Evolutionary conservation across 1,140 invertebrate species (phyloP), one percentile per base, ranked within the genome.

Genomic region (Drosophila setifemur): DNA sequence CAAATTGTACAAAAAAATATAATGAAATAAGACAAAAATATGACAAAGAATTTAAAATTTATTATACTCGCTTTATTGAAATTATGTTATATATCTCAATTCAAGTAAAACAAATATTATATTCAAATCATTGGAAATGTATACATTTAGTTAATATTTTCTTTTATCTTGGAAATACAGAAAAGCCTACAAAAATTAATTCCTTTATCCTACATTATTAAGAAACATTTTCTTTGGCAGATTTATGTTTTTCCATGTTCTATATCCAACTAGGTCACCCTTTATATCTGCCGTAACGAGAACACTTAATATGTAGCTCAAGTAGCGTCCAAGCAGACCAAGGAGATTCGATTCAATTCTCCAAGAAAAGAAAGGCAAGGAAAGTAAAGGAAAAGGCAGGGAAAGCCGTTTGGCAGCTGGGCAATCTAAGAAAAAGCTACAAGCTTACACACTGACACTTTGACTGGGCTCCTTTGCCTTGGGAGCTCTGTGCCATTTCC

Each of bases 371-470:
- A 11, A 55, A 26, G 12, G 18, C 37, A 12, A 33, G 31, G 12
- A 33, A 21, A 26, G 19, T 21, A 2, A 31, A 58, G 28, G 54
- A 57, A 33, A 16, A 40, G 6, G 50, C 33, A 11, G 4, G 0
- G 14, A 14, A 8, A 8, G 42, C n/a, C n/a, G n/a, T n/a, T n/a
- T n/a, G n/a, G 21, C 67, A 44, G 48, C 4, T 16, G 8, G 35
- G 45, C 76, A 83, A 83, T 85, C 74, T 67, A 71, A 77, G 79
- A 79, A 83, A 83, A 83, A 61, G 79, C 78, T 83, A 71, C 64
- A 60, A 67, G 78, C 79, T 83, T 85, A 85, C 64, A 74, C 74
- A 83, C 79, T 78, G 78, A 83, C 78, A 83, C 74, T 78, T 82
- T 82, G 77, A 82, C 77, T 82, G 55, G 70, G 57, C 57, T 60